These are phyloP conservation scores for Campoplex capitator DNA, from an alignment of 2,888 invertebrate species.

Conservation along the genomic window DNA sequence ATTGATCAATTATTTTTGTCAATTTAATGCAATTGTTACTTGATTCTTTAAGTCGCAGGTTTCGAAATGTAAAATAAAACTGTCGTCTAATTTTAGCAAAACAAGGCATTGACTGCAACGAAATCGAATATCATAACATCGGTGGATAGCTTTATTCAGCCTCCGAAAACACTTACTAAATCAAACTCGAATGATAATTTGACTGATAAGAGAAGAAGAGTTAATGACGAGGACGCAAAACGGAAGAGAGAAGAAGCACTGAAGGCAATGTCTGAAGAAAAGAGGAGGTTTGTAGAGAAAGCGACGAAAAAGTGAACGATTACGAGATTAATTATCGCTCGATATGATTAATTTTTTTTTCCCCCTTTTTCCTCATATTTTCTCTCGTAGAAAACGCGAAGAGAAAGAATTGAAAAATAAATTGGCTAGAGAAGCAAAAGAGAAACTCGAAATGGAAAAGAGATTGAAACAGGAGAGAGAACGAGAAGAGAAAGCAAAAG, in stretches of 20 bases:
- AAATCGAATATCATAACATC: conserved; percentile 78
- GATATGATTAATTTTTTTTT: not conserved
- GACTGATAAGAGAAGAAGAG: conserved; percentile 81
- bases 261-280: conserved; percentile 87
- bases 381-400: conserved; percentile 84
- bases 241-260: conserved; percentile 88
- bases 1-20: conserved; percentile 6
- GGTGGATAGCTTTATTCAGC: conserved; percentile 75
- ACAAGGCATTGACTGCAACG: conserved; percentile 82
- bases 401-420: conserved; percentile 87
- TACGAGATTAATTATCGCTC: not conserved
- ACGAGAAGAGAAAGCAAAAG: conserved; percentile 82
- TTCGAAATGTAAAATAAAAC: not conserved
- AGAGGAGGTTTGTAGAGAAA: conserved; percentile 84
- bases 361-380: too few relatives aligned
- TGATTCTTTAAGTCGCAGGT: not conserved
- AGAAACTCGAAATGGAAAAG: conserved; percentile 85
- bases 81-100: conserved; percentile 70
- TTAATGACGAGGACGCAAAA: conserved; percentile 85
- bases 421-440: conserved; percentile 84
- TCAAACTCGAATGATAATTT: conserved; percentile 76
- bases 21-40: not conserved
- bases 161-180: conserved; percentile 80
- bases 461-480: conserved; percentile 84
- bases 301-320: not conserved